Conservation (phyloP, 2,113 vertebrate genomes). For the Hippopotamus amphibius region DNA sequence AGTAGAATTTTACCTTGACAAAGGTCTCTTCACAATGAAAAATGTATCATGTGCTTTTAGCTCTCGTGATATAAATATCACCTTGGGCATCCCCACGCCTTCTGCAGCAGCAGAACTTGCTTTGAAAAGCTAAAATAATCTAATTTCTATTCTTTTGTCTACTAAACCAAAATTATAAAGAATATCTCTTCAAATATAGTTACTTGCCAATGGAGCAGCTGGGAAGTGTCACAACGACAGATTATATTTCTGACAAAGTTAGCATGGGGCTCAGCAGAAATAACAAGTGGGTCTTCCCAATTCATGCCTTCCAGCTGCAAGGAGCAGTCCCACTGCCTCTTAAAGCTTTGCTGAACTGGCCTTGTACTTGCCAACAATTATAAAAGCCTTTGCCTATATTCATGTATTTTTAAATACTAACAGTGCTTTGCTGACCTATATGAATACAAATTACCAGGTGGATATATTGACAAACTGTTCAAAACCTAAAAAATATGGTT, state of each 20-base stretch:
- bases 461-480: background rate
- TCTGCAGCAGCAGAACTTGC: constrained; percentile 46
- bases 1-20: constrained; percentile 52
- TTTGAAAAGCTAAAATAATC: constrained; percentile 75
- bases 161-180: constrained; percentile 75
- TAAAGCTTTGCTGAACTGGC: constrained; percentile 48
- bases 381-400: background rate
- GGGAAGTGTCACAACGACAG: constrained; percentile 40
- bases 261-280: constrained; percentile 74
- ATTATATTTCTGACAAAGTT: constrained; percentile 78
- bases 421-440: background rate
- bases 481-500: background rate
- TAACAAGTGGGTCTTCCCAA: constrained; percentile 69
- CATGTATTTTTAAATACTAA: constrained; percentile 15
- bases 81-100: background rate
- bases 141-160: constrained; percentile 75
- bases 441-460: constrained; percentile 58
- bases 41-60: background rate
- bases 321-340: background rate
- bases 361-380: background rate
- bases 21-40: background rate
- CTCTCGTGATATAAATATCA: constrained; percentile 57
- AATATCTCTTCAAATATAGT: constrained; percentile 65
- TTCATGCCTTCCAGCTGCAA: constrained; percentile 67
- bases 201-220: constrained; percentile 74